Percentiles rank a stretch among this genome's conserved stretches.
These are phyloP conservation scores for Siniperca undulata DNA, from an alignment of 2,797 vertebrate species.

Conservation along the genomic window DNA sequence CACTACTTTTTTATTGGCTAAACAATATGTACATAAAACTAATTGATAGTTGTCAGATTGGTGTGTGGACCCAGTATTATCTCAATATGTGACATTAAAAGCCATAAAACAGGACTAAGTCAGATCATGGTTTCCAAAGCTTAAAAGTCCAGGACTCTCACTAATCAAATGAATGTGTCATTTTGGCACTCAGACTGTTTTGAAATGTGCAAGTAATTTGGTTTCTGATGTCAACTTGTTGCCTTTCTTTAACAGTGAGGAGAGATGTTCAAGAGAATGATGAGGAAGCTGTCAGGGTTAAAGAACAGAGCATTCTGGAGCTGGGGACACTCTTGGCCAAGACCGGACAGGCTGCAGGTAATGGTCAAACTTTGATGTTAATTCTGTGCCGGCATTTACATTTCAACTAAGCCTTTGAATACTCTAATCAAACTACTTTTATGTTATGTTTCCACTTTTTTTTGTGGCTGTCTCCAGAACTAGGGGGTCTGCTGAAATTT, in stretches of 20 bases:
- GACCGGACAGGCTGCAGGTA: slow-evolving; percentile 98
- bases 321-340: slow-evolving; percentile 96
- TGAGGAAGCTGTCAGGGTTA: slow-evolving; percentile 97
- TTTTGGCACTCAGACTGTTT: not conserved
- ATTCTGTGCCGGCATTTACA: not conserved
- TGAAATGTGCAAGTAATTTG: not conserved
- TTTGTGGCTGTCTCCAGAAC: slow-evolving; percentile 83
- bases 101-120: not conserved
- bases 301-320: slow-evolving; percentile 99
- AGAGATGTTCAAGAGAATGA: slow-evolving; percentile 97
- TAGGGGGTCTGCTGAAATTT: slow-evolving; percentile 97
- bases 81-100: not conserved
- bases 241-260: slow-evolving; percentile 86
- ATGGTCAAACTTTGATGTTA: not conserved
- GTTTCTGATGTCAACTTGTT: not conserved
- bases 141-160: not conserved
- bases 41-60: not conserved
- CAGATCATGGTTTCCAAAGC: not conserved
- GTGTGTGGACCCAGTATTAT: not conserved
- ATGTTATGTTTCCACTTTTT: not conserved
- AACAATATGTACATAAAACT: not conserved
- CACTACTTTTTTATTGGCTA: not conserved
- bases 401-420: not conserved
- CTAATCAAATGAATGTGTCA: not conserved
- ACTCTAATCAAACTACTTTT: not conserved